Evolutionary conservation across 2,888 invertebrate species (phyloP), one percentile per base, ranked within the genome.

Genomic region (Tinea pellionella): DNA sequence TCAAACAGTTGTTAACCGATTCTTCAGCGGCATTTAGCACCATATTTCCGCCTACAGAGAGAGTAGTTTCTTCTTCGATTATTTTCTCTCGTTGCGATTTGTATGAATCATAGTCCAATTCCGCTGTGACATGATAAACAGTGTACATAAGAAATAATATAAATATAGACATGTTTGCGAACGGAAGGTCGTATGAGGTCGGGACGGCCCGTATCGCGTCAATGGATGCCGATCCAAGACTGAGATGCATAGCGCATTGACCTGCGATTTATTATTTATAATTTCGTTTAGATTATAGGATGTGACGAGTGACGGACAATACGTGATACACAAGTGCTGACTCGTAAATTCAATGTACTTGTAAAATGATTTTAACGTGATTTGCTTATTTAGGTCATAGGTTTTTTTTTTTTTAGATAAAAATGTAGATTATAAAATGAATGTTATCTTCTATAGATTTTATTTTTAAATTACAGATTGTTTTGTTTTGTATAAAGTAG

Each of bases 1-100:
- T 91, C 12, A 92, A 75, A 12, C 90, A 83, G 53, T 82, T 73
- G 70, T 92, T 91, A 53, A 89, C 90, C 1, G 65, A 62, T 0
- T 68, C 59, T 74, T 92, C 92, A 9, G 84, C 78, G 7, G 74
- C 67, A 13, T 69, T 85, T 11, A 92, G 79, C 1, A 69, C 63
- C 12, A 87, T 68, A 57, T 86, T 80, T 0, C 88, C 88, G n/a
- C 92, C 92, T 8, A 92, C 64, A 0, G 81, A 67, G 6, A 74
- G 64, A 0, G 71, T 70, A 13, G 83, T 69, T 71, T 92, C 91
- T 30, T 78, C 75, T 60, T 77, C 68, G 11, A 90, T 67, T 37
- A 91, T 75, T 55, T 79, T 70, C 3, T 71, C 72, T 11, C 91
- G 78, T 61, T 72, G 15, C 9, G 47, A 47, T 19, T 43, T 59